Evolutionary conservation across 2,888 invertebrate genomes (phyloP), one percentile per base, ranked within the genome.

Genomic region (Sinotaia quadrata): DNA sequence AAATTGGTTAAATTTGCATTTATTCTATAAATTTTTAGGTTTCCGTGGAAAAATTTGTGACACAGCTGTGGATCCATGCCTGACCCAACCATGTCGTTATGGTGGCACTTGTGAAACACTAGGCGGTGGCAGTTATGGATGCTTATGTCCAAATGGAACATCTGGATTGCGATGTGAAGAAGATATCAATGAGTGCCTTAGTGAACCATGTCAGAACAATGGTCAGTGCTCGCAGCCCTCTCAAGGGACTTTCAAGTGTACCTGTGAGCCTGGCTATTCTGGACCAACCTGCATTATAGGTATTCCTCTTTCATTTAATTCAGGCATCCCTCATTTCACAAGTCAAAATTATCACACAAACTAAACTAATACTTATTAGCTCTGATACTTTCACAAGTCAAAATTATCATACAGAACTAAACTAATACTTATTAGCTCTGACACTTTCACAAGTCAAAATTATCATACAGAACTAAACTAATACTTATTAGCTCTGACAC

Each of bases 131-230:
- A 37, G 41, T 18, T 80, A 75, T 57, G 24, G 68, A 4, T 79
- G 79, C 62, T 37, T 68, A 24, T 79, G 79, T 65, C 58, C 65
- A 5, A 52, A 27, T 0, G 74, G 77, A 12, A 71, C 62, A 47
- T 63, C 72, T 27, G 77, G 79, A 18, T 29, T 27, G 18, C 29
- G 69, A 29, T 96, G 96, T 85, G 95, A 96, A 83, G 91, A 92
- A 2, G 93, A 96, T 82, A 94, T 96, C 59, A 95, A 96, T 87
- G 96, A 96, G 85, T 97, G 96, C 86, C 93, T 93, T 63, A 95
- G 95, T 0, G 95, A 96, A 87, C 96, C 96, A 0, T 97, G 97
- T 87, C 91, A 94, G 73, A 96, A 96, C 82, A 94, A 94, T 0
- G 97, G 96, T 37, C 93, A 92, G 47, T 97, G 97, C 86, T 47